Evolutionary conservation across 1,140 invertebrate genomes (phyloP), one percentile per base, ranked within the genome.

Genomic region (Aradophagus sp.): DNA sequence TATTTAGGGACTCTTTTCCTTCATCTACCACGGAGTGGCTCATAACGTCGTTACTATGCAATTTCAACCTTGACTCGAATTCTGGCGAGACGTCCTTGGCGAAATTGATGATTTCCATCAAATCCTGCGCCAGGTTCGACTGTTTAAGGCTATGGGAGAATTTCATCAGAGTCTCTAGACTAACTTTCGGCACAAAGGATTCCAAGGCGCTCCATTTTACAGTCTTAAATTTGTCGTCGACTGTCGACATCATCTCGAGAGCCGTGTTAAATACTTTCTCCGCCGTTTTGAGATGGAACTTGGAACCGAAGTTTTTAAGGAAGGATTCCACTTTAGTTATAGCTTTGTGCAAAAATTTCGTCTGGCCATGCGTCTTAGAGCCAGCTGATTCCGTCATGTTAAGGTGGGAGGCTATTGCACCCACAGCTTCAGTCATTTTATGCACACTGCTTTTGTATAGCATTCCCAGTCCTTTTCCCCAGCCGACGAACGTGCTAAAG

Each of bases 291-390:
- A 34, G 10, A 4, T 61, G 26, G 14, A 42, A 61, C 6, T 16
- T 36, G 1, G 45, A 41, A 5, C 17, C 35, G 7, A 34, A 61
- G 1, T 6, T 32, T 13, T 61, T 17, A 1, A 61, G 10, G 8
- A 35, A 42, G 6, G 12, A 17, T 16, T 50, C 15, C 1, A 61
- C 38, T 0, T n/a, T 32, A 6, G 5, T 42, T 5, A 32, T 20
- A 2, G 35, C 29, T 5, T 35, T 17, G 45, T 42, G 58, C n/a
- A 61, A 26, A 8, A 38, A 31, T 14, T 48, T 59, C 1, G 12
- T 11, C 1, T 48, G 10, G 8, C 1, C 16, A 12, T 29, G 2
- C 2, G 29, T 0, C 14, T 41, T 14, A 11, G 3, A 10, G 5
- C 5, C 11, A 10, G 29, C 0, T 7, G 10, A 6, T 31, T 50